phyloP scores from a whole-genome alignment of 1,140 invertebrate species.

The Heliconius melpomene region DNA sequence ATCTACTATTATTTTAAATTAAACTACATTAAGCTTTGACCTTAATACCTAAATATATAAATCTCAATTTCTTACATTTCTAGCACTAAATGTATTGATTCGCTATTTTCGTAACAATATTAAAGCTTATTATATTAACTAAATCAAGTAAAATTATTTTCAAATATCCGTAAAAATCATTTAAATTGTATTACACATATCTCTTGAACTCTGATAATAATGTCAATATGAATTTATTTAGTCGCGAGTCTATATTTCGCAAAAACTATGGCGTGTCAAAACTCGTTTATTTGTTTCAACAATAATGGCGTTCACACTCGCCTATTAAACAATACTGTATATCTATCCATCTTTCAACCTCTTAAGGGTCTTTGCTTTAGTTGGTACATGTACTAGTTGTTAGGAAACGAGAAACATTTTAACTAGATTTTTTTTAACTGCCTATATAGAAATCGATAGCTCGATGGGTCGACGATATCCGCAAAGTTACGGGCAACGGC shows the following conservation, averaged over 20 bases:
- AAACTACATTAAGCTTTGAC: too few species aligned
- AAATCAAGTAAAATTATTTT: slow-evolving; percentile 16
- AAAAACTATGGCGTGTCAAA: slow-evolving; percentile 69
- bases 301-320: slow-evolving; percentile 68
- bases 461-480: too few species aligned
- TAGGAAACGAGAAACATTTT: not conserved
- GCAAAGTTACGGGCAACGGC: too few species aligned
- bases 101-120: not conserved
- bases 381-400: slow-evolving; percentile 31
- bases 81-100: not conserved
- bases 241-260: slow-evolving; percentile 65
- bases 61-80: too few species aligned
- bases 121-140: not conserved
- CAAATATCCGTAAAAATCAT: slow-evolving; percentile 56
- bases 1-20: not conserved
- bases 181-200: slow-evolving; percentile 68
- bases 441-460: not conserved
- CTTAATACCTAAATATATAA: too few species aligned
- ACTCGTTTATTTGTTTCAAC: slow-evolving; percentile 67
- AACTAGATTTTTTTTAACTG: not conserved
- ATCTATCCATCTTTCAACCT: slow-evolving; percentile 69
- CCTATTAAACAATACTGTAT: slow-evolving; percentile 67
- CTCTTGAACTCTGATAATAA: slow-evolving; percentile 59
- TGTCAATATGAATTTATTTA: slow-evolving; percentile 65
- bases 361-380: slow-evolving; percentile 50